Base-by-base conservation (phyloP, 2,113 vertebrate genomes). In the Cricetomys ansorgei region DNA sequence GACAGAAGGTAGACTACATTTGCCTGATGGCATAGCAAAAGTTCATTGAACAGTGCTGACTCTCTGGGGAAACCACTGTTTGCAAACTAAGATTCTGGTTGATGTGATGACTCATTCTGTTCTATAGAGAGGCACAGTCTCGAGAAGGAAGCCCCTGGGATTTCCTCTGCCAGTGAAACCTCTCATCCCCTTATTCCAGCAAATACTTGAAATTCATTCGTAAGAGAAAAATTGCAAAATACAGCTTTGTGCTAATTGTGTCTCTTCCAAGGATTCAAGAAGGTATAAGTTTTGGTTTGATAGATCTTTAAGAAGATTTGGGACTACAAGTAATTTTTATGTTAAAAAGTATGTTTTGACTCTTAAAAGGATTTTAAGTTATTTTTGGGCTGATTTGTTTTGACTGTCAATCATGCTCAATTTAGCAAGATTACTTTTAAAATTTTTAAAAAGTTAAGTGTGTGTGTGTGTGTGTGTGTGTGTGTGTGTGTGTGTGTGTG, bases 1-100 rank as follows among this genome's bases (percentile, higher is more conserved):
- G 55, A 80, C 83, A 97, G 87, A 96, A 96, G 89, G 84, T 31
- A 57, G 89, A 80, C 34, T 55, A 69, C 2, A 92, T 95, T 85
- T 95, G 87, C 96, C 96, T 97, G 96, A 96, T 92, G 64, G 37
- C 37, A n/a, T 84, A 91, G 75, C 65, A 92, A 62, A 92, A 94
- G 79, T 92, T 89, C 87, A 67, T n/a, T 92, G 94, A 87, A 92
- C 8, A 45, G 64, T 48, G 88, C 85, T 84, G 40, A 57, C 76
- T 92, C 1, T 79, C 67, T 83, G 57, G 45, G 50, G 73, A 83
- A 89, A n/a, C 43, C 25, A 57, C 37, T 80, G 2, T 89, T 73
- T 81, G 77, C 64, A 95, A 95, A 88, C 55, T 80, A 50, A 55
- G 45, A 83, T 91, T 93, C 55, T 76, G 75, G 37, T 76, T 86